These are phyloP conservation scores for Thelaira solivaga DNA, from an alignment of 2,888 invertebrate genomes.

Conservation along the genomic window DNA sequence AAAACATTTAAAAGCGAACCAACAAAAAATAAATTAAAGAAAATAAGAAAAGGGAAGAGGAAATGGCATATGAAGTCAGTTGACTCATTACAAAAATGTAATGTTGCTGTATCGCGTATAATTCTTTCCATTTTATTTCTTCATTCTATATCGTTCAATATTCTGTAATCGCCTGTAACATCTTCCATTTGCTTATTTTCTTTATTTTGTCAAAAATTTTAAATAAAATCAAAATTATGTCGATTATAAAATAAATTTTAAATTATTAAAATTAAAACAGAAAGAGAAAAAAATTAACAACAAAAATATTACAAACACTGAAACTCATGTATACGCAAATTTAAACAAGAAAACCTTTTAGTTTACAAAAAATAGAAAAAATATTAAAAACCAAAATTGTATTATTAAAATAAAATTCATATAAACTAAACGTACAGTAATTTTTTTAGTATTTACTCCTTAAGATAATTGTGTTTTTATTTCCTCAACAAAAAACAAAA, in stretches of 20 bases:
- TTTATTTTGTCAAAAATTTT: not conserved
- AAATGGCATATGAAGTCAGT: too few species aligned
- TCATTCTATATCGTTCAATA: too few species aligned
- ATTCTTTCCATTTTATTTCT: too few species aligned
- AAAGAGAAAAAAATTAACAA: not conserved
- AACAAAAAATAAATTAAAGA: too few species aligned
- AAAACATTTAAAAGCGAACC: not conserved
- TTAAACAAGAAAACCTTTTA: slow-evolving; percentile 57
- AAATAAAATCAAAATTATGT: slow-evolving; percentile 54
- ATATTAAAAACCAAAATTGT: slow-evolving; percentile 24
- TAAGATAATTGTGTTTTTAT: slow-evolving; percentile 20
- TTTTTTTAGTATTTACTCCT: slow-evolving; percentile 19
- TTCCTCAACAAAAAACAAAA: not conserved
- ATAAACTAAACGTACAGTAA: slow-evolving; percentile 2
- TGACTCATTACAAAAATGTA: too few species aligned
- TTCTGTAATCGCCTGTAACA: too few species aligned
- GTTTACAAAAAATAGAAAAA: slow-evolving; percentile 23
- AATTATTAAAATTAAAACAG: not conserved
- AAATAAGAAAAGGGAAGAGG: not conserved
- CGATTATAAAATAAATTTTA: slow-evolving; percentile 33
- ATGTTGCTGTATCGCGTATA: too few species aligned
- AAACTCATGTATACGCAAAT: slow-evolving; percentile 73
- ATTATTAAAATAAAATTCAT: slow-evolving; percentile 4
- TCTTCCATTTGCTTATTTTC: not conserved
- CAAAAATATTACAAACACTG: slow-evolving; percentile 34